Conservation (phyloP, 1,140 invertebrate genomes). For the Bombus ignitus region DNA sequence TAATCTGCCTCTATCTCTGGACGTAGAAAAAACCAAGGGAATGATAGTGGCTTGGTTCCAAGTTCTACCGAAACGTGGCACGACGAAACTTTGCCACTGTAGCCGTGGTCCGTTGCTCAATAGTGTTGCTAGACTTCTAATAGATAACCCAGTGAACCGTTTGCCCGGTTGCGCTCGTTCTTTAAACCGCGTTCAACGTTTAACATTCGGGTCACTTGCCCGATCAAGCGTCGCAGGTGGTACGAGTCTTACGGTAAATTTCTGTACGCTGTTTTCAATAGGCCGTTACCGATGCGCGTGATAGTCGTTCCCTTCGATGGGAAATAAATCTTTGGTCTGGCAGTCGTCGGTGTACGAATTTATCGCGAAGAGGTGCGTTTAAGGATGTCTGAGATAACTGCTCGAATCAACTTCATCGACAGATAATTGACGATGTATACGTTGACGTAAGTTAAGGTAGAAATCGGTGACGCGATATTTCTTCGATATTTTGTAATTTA, state of each 20-base stretch:
- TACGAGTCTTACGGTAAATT: constrained; percentile 51
- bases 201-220: constrained; percentile 52
- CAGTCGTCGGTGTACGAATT: not conserved
- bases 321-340: not conserved
- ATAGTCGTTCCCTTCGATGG: not conserved
- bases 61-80: constrained; percentile 47
- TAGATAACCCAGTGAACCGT: constrained; percentile 71
- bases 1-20: not conserved
- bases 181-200: constrained; percentile 40
- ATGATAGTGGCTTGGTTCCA: constrained; percentile 59
- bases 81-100: constrained; percentile 32
- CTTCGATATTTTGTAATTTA: too few species aligned
- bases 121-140: constrained; percentile 56
- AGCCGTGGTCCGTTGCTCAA: constrained; percentile 57
- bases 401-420: not conserved
- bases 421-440: not conserved
- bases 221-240: constrained; percentile 37
- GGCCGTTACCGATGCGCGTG: not conserved
- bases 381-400: accelerated
- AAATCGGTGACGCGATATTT: too few species aligned
- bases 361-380: not conserved
- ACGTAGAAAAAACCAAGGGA: not conserved
- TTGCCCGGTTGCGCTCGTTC: constrained; percentile 48
- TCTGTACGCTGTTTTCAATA: constrained; percentile 8
- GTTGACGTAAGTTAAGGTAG: too few species aligned